Evolutionary conservation across 2,797 vertebrate genomes (phyloP).

Genomic region (Cygnus olor): DNA sequence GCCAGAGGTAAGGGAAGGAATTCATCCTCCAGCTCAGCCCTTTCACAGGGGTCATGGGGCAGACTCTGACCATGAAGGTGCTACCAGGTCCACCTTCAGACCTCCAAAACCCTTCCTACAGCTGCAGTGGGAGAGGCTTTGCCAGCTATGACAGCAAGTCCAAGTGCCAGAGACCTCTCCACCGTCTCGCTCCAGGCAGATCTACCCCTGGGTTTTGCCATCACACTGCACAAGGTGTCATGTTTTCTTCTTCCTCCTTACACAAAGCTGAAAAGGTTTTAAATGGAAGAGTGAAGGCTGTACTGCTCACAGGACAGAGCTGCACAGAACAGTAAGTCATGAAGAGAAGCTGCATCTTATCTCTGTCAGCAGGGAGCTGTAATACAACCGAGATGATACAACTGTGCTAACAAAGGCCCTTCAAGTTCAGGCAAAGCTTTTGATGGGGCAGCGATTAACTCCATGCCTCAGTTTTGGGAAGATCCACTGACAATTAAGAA

Average conservation of each 20-base stretch:
- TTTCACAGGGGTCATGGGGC: background rate
- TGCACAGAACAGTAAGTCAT: background rate
- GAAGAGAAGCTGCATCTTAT: background rate
- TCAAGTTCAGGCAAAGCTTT: background rate
- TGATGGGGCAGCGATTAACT: background rate
- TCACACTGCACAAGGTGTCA: too few species aligned
- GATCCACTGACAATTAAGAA: background rate
- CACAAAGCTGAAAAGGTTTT: background rate
- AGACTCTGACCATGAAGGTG: background rate
- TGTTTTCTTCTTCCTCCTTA: background rate
- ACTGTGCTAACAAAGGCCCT: background rate
- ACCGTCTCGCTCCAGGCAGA: background rate
- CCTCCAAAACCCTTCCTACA: background rate
- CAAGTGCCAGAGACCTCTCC: background rate
- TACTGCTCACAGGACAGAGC: background rate
- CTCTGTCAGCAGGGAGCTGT: background rate
- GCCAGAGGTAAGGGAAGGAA: background rate
- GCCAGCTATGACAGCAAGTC: background rate
- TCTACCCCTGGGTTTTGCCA: background rate
- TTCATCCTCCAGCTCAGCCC: background rate
- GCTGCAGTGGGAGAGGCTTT: background rate
- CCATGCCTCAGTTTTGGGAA: background rate
- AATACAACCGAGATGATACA: background rate
- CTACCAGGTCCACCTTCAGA: background rate
- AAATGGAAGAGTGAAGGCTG: background rate